Percentiles rank a stretch among this genome's conserved stretches.
phyloP scores from a whole-genome alignment of 2,113 vertebrate species.

The Perca fluviatilis region DNA sequence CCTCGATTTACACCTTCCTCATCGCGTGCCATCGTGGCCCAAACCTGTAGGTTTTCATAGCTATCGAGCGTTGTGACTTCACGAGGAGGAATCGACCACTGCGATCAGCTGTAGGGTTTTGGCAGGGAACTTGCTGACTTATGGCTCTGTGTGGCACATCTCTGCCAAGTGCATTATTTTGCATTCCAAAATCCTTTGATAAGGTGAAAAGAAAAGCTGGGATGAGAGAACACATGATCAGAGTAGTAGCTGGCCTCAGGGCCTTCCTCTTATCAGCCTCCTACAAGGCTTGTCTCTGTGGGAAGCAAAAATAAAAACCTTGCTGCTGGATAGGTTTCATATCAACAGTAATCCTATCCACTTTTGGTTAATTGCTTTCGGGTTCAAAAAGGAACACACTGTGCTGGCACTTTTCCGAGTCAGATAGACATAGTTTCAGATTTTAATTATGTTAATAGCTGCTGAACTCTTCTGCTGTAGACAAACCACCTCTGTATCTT shows the following conservation, averaged over 20 bases:
- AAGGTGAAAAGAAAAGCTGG: slow-evolving; percentile 1
- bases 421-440: neutral
- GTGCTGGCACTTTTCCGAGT: neutral
- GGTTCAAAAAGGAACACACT: slow-evolving; percentile 17
- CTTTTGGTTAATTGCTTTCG: slow-evolving; percentile 16
- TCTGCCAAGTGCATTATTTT: neutral
- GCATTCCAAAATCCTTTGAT: neutral
- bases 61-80: neutral
- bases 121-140: slow-evolving; percentile 18
- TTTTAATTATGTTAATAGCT: too few species aligned
- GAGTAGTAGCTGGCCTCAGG: slow-evolving; percentile 14
- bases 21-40: neutral
- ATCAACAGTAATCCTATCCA: slow-evolving; percentile 12
- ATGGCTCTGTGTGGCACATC: neutral
- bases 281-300: slow-evolving; percentile 34
- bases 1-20: too few species aligned
- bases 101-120: neutral
- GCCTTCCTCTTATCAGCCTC: slow-evolving; percentile 49
- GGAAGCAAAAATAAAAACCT: slow-evolving; percentile 42
- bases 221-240: neutral
- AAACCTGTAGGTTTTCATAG: neutral
- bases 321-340: slow-evolving; percentile 26
- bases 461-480: neutral
- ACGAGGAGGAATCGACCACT: neutral
- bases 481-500: too few species aligned